These are phyloP conservation scores for Alloplasta piceator DNA, from an alignment of 2,888 invertebrate species.

Conservation along the genomic window DNA sequence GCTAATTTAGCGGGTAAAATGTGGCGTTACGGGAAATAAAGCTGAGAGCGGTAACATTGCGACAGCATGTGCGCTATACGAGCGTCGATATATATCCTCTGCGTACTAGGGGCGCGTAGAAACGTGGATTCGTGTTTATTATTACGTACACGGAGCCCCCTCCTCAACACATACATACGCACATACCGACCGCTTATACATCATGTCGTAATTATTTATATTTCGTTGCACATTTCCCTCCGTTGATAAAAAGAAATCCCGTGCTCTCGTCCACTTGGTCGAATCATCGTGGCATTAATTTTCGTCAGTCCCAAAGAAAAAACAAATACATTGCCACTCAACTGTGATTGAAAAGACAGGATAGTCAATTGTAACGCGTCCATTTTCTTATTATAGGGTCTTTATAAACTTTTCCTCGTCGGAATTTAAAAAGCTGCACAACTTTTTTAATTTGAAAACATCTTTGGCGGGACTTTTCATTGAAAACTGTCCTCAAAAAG, in stretches of 20 bases:
- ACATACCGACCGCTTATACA: conserved; percentile 44
- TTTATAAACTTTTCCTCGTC: too few relatives aligned
- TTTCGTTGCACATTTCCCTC: conserved; percentile 69
- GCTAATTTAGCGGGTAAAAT: conserved; percentile 79
- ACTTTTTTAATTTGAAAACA: too few relatives aligned
- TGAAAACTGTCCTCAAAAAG: too few relatives aligned
- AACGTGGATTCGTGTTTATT: conserved; percentile 44
- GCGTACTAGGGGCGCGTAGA: conserved; percentile 48
- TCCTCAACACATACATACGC: conserved; percentile 59
- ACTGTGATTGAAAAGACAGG: conserved; percentile 12
- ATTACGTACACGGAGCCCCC: neutral
- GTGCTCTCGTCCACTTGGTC: conserved; percentile 37
- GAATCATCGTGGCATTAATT: conserved; percentile 44
- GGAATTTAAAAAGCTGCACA: too few relatives aligned
- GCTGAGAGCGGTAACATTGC: conserved; percentile 64
- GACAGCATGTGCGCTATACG: conserved; percentile 55
- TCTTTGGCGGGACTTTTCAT: too few relatives aligned
- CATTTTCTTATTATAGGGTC: too few relatives aligned
- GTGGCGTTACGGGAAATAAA: conserved; percentile 77
- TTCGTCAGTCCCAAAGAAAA: conserved; percentile 25
- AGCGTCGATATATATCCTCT: conserved; percentile 62
- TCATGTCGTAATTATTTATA: conserved; percentile 80
- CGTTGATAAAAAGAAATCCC: conserved; percentile 24
- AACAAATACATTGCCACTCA: conserved; percentile 7
- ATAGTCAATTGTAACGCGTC: too few relatives aligned